Evolutionary conservation across 1,140 invertebrate genomes (phyloP), one percentile per base, ranked within the genome.

Genomic region (Nephila pilipes): DNA sequence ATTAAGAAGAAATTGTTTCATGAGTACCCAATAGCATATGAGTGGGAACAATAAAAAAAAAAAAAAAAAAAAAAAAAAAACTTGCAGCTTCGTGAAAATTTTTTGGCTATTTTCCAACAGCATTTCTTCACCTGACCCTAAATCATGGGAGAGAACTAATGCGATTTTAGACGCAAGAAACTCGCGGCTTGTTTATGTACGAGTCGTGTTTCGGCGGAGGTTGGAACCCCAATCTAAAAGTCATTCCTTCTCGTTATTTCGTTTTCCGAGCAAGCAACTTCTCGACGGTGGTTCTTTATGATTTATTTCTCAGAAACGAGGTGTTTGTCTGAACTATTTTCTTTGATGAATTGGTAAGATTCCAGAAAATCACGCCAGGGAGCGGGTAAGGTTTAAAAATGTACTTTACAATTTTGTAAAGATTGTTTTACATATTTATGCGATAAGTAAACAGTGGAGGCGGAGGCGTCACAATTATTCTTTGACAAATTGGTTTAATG

Each of bases 71-170:
- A 20, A 85, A 55, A 20, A 75, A 29, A 85, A n/a, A 57, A 60
- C n/a, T 22, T 58, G 29, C 46, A 57, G 83, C 63, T n/a, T 10
- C 5, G n/a, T 14, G 2, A 36, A 75, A 58, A 80, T 75, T 85
- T 87, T 29, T 93, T 93, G 91, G 91, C 91, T 14, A 16, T 29
- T 25, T 20, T 93, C 91, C 91, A 93, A 55, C 38, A 38, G 18
- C 63, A 87, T 85, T 93, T 87, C 81, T 75, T 63, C 91, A 93
- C 91, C 91, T 93, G 91, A 93, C 91, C 83, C 85, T 93, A 87
- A 87, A 87, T 93, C 91, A 93, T 80, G 91, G 69, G 22, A 85
- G 63, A 92, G 58, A 85, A 85, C 60, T 92, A 92, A 92, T 92
- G 90, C 81, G 90, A 92, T 92, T 92, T 92, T 36, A 92, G 79